These are phyloP conservation scores for Cyanoramphus novaezelandiae DNA, from an alignment of 2,113 vertebrate species.

Conservation along the genomic window DNA sequence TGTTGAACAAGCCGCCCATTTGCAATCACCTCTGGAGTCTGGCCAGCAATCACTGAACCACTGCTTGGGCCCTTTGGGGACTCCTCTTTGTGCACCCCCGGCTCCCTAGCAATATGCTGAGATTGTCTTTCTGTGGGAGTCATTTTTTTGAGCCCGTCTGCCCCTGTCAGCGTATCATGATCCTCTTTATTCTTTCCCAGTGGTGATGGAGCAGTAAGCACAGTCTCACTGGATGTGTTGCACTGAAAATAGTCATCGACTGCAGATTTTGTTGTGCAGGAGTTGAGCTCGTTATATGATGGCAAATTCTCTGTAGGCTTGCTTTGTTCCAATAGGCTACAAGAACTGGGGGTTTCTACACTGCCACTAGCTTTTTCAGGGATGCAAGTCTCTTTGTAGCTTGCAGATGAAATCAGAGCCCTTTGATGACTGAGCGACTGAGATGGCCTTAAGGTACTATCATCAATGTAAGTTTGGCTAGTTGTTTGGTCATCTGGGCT, in stretches of 20 bases:
- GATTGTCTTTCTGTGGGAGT: constrained; percentile 83
- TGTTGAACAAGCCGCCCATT: constrained; percentile 85
- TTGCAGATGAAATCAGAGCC: constrained; percentile 79
- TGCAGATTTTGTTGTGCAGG: constrained; percentile 84
- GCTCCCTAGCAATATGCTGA: constrained; percentile 85
- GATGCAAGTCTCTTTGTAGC: constrained; percentile 84
- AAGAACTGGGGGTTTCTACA: constrained; percentile 84
- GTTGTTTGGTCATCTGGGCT: constrained; percentile 85
- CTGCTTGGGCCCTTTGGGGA: constrained; percentile 82
- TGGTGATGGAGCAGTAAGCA: constrained; percentile 83
- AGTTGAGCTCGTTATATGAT: constrained; percentile 86
- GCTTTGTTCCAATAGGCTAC: constrained; percentile 86
- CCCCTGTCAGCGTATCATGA: constrained; percentile 87
- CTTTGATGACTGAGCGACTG: constrained; percentile 85
- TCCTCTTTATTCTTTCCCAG: constrained; percentile 85
- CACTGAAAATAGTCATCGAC: constrained; percentile 94
- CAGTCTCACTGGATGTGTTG: constrained; percentile 86
- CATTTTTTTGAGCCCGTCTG: constrained; percentile 80
- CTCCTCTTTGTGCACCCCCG: constrained; percentile 86
- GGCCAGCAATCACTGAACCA: constrained; percentile 58
- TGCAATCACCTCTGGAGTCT: constrained; percentile 79
- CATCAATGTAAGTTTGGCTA: constrained; percentile 89
- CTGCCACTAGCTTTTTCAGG: constrained; percentile 82
- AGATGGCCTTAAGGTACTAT: constrained; percentile 89
- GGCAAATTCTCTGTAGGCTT: constrained; percentile 86